These are phyloP conservation scores for Ommatoiulus sabulosus DNA, from an alignment of 2,888 invertebrate species.

Conservation along the genomic window DNA sequence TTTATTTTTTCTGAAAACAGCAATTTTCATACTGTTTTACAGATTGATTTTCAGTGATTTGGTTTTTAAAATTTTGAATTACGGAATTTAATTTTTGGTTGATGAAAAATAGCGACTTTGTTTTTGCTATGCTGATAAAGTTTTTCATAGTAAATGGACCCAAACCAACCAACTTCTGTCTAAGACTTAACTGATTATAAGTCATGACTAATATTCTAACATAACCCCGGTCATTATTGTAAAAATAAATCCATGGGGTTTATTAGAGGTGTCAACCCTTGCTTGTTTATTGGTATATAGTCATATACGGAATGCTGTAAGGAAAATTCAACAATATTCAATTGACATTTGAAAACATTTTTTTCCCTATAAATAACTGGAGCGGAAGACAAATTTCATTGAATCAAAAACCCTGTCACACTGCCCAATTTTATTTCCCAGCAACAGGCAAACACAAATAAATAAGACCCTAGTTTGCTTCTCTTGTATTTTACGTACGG, in stretches of 20 bases:
- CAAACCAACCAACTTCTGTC: too few relatives aligned
- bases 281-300: background rate
- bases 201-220: too few relatives aligned
- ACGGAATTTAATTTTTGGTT: too few relatives aligned
- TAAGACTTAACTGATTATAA: too few relatives aligned
- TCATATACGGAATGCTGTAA: background rate
- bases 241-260: background rate
- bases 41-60: too few relatives aligned
- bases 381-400: background rate
- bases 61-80: too few relatives aligned
- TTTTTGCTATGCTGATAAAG: too few relatives aligned
- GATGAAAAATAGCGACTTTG: too few relatives aligned
- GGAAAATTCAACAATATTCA: background rate
- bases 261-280: background rate
- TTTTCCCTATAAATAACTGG: background rate
- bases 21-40: too few relatives aligned
- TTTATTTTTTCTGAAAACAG: too few relatives aligned
- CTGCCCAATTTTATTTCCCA: conserved; percentile 26
- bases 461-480: conserved; percentile 29
- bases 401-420: conserved; percentile 4
- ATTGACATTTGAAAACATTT: background rate
- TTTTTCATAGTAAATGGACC: too few relatives aligned
- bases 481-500: background rate
- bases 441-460: conserved; percentile 42
- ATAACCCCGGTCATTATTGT: too few relatives aligned